Evolutionary conservation across 2,113 vertebrate genomes (phyloP).

Genomic region (Xerus inauris): DNA sequence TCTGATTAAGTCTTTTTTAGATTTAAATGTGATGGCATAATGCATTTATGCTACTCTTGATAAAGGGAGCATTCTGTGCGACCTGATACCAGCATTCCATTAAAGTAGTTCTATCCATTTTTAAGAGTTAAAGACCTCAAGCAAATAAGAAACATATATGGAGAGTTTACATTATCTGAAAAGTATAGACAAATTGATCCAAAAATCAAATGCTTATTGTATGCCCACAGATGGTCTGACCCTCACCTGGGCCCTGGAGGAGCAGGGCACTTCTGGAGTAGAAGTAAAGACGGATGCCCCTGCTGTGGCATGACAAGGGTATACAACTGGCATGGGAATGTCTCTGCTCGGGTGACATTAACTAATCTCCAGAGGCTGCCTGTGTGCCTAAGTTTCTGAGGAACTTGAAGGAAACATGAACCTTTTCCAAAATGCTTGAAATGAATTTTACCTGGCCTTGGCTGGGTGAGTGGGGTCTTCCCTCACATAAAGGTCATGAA

Average conservation of each 20-base stretch:
- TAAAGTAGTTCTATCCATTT: neutral
- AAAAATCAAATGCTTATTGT: neutral
- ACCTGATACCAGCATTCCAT: neutral
- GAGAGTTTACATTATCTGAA: neutral
- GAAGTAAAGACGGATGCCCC: rapidly evolving
- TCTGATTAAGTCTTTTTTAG: conserved; percentile 1
- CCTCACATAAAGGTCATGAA: rapidly evolving
- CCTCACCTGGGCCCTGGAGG: neutral
- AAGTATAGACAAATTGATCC: neutral
- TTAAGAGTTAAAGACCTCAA: neutral
- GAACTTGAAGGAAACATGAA: neutral
- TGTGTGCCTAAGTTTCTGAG: neutral
- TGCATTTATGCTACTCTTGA: neutral
- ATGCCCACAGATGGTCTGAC: rapidly evolving
- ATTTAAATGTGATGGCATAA: neutral
- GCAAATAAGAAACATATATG: neutral
- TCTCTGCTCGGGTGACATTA: neutral
- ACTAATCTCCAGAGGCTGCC: neutral
- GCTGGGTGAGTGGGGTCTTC: neutral
- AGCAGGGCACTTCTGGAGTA: no score
- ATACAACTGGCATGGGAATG: neutral
- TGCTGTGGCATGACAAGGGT: rapidly evolving
- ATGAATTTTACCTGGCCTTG: neutral
- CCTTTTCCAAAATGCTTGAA: neutral
- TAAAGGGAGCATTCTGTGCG: neutral